Evolutionary conservation across 2,797 vertebrate genomes (phyloP).

Genomic region (Chelidonichthys spinosus): DNA sequence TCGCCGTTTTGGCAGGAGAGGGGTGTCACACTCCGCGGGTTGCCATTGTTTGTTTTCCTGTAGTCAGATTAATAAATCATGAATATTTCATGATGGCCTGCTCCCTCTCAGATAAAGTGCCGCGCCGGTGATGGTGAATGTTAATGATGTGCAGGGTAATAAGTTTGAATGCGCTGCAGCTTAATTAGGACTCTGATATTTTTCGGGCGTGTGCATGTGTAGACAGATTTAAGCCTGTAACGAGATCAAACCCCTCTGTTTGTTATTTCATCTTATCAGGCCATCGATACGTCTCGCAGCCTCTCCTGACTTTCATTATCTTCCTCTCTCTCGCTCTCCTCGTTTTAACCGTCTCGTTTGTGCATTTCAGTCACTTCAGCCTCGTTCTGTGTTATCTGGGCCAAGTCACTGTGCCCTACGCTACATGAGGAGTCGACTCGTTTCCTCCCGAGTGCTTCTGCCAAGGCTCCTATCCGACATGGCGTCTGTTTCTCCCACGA

Average conservation of each 20-base stretch:
- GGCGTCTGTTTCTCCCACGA: neutral
- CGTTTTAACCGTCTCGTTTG: constrained; percentile 6
- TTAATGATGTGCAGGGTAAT: constrained; percentile 81
- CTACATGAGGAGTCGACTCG: constrained; percentile 19
- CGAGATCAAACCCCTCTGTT: constrained; percentile 50
- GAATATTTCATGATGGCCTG: constrained; percentile 84
- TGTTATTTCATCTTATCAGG: constrained; percentile 72
- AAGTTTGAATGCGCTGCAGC: constrained; percentile 72
- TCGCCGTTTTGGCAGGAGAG: constrained; percentile 47
- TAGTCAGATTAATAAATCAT: constrained; percentile 83
- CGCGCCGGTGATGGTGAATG: constrained; percentile 72
- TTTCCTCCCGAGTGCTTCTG: neutral
- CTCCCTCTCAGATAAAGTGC: constrained; percentile 76
- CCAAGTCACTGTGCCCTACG: constrained; percentile 31
- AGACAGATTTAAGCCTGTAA: constrained; percentile 52
- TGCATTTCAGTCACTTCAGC: constrained; percentile 7
- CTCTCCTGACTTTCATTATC: constrained; percentile 20
- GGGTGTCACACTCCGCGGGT: constrained; percentile 64
- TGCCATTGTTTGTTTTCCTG: constrained; percentile 80
- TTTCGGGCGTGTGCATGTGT: constrained; percentile 47
- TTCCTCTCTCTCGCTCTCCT: constrained; percentile 7
- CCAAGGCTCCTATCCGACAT: neutral
- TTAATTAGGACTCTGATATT: constrained; percentile 82
- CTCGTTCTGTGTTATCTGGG: constrained; percentile 2
- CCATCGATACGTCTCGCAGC: constrained; percentile 47